Base-by-base conservation (phyloP, 2,797 vertebrate species). In the Alosa sapidissima region DNA sequence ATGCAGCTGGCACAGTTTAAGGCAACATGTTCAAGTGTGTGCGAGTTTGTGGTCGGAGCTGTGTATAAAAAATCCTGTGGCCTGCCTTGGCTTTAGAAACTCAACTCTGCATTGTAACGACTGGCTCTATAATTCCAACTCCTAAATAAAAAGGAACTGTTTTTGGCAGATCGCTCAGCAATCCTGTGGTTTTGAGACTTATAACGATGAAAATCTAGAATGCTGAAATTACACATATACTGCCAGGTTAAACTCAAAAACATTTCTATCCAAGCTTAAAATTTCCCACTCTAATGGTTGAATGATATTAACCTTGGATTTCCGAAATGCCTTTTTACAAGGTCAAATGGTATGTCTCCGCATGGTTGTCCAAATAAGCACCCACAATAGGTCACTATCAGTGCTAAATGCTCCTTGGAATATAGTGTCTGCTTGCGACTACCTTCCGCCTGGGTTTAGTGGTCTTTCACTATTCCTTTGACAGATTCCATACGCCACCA, bases 1-100 rank as follows among this genome's bases (percentile, higher is more conserved):
- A 85, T 88, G 91, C 96, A 96, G 97, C 96, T 97, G 97, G 95
- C 95, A 95, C 91, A 92, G 6, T 92, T 96, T 94, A 96, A 95
- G 91, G 91, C 93, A 87, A 94, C 91, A 54, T 90, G 87, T 93
- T 88, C 9, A 88, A 88, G 1, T 24, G 86, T 89, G 88, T 83
- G 93, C 93, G 81, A 93, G 94, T 87, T 92, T 95, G 95, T 83
- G 93, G 95, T 94, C 86, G 89, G 86, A 87, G 85, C 88, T 90
- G 87, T 89, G 92, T 89, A 91, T 92, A 95, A 95, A 94, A 96
- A 95, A 94, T 93, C 94, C 87, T 88, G 91, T 4, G 91, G 90
- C 91, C 90, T 81, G 91, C 90, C 89, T 90, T 90, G 91, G 89
- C 89, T 93, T 93, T 91, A 92, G 86, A 91, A 93, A 72, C 93